Evolutionary conservation across 2,113 vertebrate species (phyloP).

Genomic region (Colius striatus): DNA sequence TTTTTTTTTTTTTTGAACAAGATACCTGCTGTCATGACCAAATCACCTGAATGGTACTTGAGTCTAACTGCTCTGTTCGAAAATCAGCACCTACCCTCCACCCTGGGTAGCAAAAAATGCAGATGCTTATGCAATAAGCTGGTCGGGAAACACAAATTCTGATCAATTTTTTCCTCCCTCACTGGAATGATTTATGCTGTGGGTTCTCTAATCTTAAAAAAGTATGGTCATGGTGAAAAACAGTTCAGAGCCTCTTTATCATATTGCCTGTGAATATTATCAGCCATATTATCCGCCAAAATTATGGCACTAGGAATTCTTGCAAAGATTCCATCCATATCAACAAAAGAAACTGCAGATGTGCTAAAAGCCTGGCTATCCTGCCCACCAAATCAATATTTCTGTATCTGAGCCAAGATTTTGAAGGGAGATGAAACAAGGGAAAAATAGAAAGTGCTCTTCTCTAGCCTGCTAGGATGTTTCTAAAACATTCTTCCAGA

Average conservation of each 20-base stretch:
- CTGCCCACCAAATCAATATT: not conserved
- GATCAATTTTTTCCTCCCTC: not conserved
- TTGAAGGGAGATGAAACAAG: not conserved
- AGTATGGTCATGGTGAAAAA: not conserved
- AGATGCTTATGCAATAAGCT: not conserved
- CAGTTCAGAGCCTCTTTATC: not conserved
- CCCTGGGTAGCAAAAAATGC: not conserved
- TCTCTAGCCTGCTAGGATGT: not conserved
- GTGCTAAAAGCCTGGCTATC: not conserved
- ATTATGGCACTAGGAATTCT: not conserved
- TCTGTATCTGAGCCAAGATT: not conserved
- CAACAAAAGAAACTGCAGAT: not conserved
- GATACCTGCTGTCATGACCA: not conserved
- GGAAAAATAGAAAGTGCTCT: not conserved
- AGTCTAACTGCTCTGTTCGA: not conserved
- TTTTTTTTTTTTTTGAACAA: not conserved
- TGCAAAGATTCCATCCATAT: not conserved
- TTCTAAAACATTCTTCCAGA: not conserved
- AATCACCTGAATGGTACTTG: not conserved
- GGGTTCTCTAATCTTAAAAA: not conserved
- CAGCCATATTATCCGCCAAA: not conserved
- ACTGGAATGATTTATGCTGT: not conserved
- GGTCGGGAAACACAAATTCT: not conserved
- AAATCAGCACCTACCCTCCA: not conserved
- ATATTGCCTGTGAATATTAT: not conserved